phyloP scores from a whole-genome alignment of 2,113 vertebrate species.

The Nicator chloris region DNA sequence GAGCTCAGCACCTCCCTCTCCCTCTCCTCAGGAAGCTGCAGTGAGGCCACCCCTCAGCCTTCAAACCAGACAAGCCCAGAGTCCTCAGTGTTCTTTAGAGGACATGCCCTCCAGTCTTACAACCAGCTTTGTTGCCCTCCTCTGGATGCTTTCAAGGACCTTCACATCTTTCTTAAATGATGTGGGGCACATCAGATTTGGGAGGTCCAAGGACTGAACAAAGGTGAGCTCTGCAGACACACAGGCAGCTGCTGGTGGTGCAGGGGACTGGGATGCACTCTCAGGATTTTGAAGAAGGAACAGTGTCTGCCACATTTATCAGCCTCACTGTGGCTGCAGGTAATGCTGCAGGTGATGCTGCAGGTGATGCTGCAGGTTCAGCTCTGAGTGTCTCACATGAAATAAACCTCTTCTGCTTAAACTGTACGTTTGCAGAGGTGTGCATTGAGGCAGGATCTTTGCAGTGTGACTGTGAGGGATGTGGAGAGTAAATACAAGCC shows the following conservation, averaged over 20 bases:
- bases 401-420: neutral
- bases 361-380: neutral
- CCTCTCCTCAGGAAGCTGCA: neutral
- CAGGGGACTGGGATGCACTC: neutral
- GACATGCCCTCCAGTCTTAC: neutral
- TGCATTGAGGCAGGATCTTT: rapidly evolving
- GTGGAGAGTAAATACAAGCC: neutral
- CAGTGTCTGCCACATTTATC: neutral
- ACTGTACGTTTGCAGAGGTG: neutral
- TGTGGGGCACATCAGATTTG: neutral
- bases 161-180: neutral
- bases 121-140: neutral
- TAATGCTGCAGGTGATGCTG: neutral
- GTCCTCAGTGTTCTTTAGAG: neutral
- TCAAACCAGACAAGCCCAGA: neutral
- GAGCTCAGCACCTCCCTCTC: neutral
- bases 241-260: neutral
- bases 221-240: neutral
- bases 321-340: neutral
- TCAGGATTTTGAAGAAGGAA: neutral
- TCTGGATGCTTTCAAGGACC: neutral
- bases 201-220: neutral
- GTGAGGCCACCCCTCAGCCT: neutral
- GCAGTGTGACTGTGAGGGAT: neutral
- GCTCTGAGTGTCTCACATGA: neutral